A percentile compares a stretch with the other conserved stretches of the same genome.
Evolutionary conservation across 1,140 invertebrate species (phyloP).

Genomic region (Charaxes varanes): DNA sequence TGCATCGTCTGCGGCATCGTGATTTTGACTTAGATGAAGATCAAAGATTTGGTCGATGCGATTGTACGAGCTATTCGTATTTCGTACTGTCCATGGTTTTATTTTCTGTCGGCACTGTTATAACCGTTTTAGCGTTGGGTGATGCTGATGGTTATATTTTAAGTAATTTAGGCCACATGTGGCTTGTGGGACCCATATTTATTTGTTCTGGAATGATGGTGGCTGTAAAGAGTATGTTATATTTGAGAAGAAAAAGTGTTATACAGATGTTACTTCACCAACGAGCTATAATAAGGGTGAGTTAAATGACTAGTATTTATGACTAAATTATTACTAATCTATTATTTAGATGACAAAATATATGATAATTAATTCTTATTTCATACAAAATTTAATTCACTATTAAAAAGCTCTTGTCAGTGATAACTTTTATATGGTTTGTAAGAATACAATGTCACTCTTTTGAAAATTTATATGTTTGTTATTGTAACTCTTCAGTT

Average conservation of each 20-base stretch:
- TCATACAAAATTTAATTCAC: no score
- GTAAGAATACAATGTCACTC: no score
- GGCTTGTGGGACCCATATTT: slow-evolving; percentile 81
- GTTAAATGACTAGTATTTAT: no score
- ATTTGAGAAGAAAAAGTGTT: slow-evolving; percentile 78
- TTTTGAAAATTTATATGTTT: neutral
- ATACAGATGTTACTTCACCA: slow-evolving; percentile 80
- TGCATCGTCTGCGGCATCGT: slow-evolving; percentile 75
- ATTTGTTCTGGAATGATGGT: slow-evolving; percentile 82
- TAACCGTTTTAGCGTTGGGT: slow-evolving; percentile 78
- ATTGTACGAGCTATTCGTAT: slow-evolving; percentile 80
- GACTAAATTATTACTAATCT: no score
- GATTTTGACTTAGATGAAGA: slow-evolving; percentile 77
- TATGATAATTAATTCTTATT: no score
- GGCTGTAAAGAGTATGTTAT: slow-evolving; percentile 80
- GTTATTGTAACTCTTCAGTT: neutral
- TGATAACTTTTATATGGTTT: no score
- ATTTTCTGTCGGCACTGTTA: slow-evolving; percentile 78
- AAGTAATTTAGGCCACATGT: slow-evolving; percentile 79
- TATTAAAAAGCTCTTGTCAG: slow-evolving; percentile 11
- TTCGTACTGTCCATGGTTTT: slow-evolving; percentile 78
- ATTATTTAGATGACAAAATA: no score
- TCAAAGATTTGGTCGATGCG: slow-evolving; percentile 77
- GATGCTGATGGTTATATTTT: slow-evolving; percentile 76
- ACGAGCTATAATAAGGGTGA: slow-evolving; percentile 77